Evolutionary conservation across 1,140 invertebrate genomes (phyloP).

Genomic region (Atta colombica): DNA sequence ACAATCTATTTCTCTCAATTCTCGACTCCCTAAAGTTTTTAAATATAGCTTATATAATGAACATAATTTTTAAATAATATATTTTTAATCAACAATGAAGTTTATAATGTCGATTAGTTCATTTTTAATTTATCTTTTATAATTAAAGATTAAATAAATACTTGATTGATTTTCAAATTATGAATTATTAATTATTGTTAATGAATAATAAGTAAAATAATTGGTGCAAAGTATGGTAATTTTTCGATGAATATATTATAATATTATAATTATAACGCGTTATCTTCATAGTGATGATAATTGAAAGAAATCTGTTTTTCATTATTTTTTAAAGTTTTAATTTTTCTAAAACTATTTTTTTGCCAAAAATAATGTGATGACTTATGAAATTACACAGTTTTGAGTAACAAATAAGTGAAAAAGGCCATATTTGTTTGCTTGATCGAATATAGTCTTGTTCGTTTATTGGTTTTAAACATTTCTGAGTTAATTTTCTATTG

Average conservation of each 20-base stretch:
- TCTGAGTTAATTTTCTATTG: too few relatives aligned
- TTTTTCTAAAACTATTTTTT: not conserved
- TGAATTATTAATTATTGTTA: not conserved
- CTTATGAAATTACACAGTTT: not conserved
- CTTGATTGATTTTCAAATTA: not conserved
- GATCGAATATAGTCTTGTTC: too few relatives aligned
- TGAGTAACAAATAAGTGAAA: too few relatives aligned
- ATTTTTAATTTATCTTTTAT: not conserved
- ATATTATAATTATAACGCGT: not conserved
- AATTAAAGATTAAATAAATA: not conserved
- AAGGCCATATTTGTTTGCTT: too few relatives aligned
- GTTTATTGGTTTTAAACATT: too few relatives aligned
- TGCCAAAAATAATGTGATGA: not conserved
- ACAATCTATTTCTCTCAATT: not conserved
- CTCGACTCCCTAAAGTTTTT: not conserved
- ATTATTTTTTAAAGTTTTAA: not conserved
- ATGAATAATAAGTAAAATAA: not conserved
- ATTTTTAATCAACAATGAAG: not conserved
- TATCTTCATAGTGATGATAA: not conserved
- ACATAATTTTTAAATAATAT: not conserved
- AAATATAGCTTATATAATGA: too few relatives aligned
- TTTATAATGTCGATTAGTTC: not conserved
- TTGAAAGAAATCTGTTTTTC: not conserved
- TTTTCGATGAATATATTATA: not conserved
- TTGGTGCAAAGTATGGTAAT: not conserved